Base-by-base conservation (phyloP, 2,888 invertebrate genomes). In the Tetheella fluctuosa region DNA sequence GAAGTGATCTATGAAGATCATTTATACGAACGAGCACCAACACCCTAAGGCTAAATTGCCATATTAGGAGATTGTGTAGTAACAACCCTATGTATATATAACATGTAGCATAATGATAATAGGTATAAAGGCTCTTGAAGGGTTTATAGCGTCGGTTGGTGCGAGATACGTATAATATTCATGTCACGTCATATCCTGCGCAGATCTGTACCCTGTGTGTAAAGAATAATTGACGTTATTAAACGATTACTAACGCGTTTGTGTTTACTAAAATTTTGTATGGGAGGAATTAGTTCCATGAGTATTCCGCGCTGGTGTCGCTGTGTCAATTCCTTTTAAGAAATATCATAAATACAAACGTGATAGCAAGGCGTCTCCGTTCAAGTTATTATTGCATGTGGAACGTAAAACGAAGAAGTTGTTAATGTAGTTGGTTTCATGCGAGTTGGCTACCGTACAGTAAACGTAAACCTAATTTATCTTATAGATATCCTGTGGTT, bases 81-180 rank as follows among this genome's bases (percentile, higher is more conserved):
- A 39, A 61, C 57, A 61, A 62, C 61, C 60, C 59, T 65, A 64
- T 73, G 68, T 74, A 67, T 65, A 76, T 72, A 71, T 63, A 65
- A 73, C 77, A 80, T 78, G 81, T 74, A 69, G 62, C 64, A 64
- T 81, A 81, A 83, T 78, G 83, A 75, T 81, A 79, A 81, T 81
- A 68, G 73, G 72, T 54, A 59, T 63, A 65, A 61, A 71, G 70
- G 62, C 69, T 78, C 69, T 78, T 71, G 74, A 70, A 69, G 63
- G 23, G 70, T 70, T 76, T 71, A 76, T 63, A 59, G 63, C 64
- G 13, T 12, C 23, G 20, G 57, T 52, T 37, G 34, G 37, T 20
- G 37, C 12, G 39, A 54, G 17, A n/a, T 39, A 28, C n/a, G n/a
- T n/a, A 68, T 79, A 76, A 80, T 74, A 78, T 76, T 80, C 69